Base-by-base conservation (phyloP, 2,888 invertebrate species). In the Tetranychus piercei region DNA sequence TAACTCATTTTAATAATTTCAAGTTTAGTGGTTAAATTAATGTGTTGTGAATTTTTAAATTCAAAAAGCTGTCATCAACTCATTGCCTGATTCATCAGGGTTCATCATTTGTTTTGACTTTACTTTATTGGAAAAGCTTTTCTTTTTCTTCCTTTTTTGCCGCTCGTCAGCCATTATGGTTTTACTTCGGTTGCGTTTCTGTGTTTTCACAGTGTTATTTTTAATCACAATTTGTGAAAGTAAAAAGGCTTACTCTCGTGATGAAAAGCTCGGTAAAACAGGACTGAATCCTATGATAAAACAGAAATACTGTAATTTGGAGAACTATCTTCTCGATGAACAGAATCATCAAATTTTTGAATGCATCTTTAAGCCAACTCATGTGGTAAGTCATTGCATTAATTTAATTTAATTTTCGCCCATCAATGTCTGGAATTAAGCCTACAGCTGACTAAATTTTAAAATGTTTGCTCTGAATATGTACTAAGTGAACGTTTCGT, bases 241-340 rank as follows among this genome's bases (percentile, higher is more conserved):
- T 9, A 72, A 72, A 34, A 72, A 72, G 20, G 72, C 72, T 20
- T 20, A 44, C 18, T 23, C 44, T 44, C 20, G 72, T 44, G 72
- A 72, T 15, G 72, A 72, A 20, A 72, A 69, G 20, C 22, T 69
- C 34, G 69, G 69, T 23, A 69, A 69, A 69, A 15, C 55, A 23
- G 69, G 69, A 9, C 8, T 69, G 11, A 69, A 69, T 20, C 69
- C 69, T 11, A 69, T 69, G 22, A 69, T 69, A 11, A 69, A 23
- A 0, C 69, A 69, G 22, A 69, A 69, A 69, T 69, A 69, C 8
- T 69, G 69, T 22, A 69, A 69, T 15, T 69, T 69, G 22, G 69
- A 69, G 18, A 23, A 69, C 8, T 69, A 69, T 20, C 20, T 69
- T 20, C 22, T 23, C 34, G 69, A 69, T 69, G 69, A 69, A 22